Base-by-base conservation (phyloP, 2,888 invertebrate genomes). In the Drosophila hamatofila region DNA sequence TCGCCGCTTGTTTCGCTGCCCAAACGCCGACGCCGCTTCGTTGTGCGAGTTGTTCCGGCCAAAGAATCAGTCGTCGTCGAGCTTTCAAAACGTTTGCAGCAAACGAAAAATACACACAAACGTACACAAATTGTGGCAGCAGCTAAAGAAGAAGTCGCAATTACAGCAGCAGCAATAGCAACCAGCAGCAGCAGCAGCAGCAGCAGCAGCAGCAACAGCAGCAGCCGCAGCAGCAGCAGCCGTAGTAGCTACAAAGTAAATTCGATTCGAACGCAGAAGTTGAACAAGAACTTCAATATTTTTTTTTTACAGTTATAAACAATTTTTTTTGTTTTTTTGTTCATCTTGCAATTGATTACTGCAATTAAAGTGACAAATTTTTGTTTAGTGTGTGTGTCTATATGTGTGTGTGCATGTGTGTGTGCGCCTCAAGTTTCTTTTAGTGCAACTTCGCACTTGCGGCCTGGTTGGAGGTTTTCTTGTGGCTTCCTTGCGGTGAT, bases 1-100 rank as follows among this genome's bases (percentile, higher is more conserved):
- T 48, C 60, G 52, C 60, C 2, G 57, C 61, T 46, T 51, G 63
- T 51, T 41, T 41, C 27, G 62, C 51, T 62, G 66, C 62, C 49
- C 42, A 18, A 65, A 59, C 57, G 41, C n/a, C 57, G 56, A 51
- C 67, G 66, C 64, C 69, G 83, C 88, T 89, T 90, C 82, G 85
- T 90, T 79, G 56, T 81, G 78, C 80, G 68, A 87, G 72, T 68
- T 81, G 81, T 74, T 83, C 72, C 85, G 80, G 79, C 72, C 75
- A 72, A 44, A 75, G 74, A 90, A 75, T 91, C 91, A 92, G 92
- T 92, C 92, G 91, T 92, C 90, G 92, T 91, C 92, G 92, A 92
- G 92, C 92, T 92, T 92, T 92, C 91, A 86, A 88, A 90, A 91
- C 89, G 92, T 82, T 86, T 85, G 89, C 92, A 92, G 83, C 90